Evolutionary conservation across 1,140 invertebrate species (phyloP).

Genomic region (Drosophila ficusphila): DNA sequence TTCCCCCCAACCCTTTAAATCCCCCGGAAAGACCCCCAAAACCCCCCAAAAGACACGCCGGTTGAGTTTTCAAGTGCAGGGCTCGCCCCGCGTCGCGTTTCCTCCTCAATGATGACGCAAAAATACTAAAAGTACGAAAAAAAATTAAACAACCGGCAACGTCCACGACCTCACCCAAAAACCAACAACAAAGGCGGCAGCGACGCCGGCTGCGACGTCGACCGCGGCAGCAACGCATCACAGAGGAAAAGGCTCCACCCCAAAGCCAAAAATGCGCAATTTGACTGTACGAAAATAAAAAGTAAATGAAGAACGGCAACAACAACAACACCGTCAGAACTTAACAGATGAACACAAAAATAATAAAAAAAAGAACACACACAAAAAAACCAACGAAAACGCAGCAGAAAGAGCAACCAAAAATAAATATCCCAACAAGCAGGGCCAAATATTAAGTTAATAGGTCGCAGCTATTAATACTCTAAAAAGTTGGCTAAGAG

Average conservation of each 20-base stretch:
- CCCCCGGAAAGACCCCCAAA: not conserved
- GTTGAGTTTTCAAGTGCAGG: conserved; percentile 80
- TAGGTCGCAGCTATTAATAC: conserved; percentile 45
- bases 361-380: conserved; percentile 29
- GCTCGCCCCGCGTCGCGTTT: conserved; percentile 6
- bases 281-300: conserved; percentile 77
- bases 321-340: conserved; percentile 31
- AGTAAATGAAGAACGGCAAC: conserved; percentile 46
- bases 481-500: conserved; percentile 1
- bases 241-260: conserved; percentile 64
- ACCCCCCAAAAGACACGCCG: conserved; percentile 52
- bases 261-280: conserved; percentile 81
- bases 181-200: conserved; percentile 52
- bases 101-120: conserved; percentile 67
- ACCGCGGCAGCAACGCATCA: conserved; percentile 48
- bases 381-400: conserved; percentile 66
- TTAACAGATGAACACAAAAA: conserved; percentile 45
- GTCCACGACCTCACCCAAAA: conserved; percentile 81
- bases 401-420: conserved; percentile 79
- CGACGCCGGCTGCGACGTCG: conserved; percentile 8
- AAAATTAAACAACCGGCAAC: conserved; percentile 63
- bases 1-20: conserved; percentile 9
- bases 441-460: conserved; percentile 2
- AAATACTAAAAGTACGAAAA: conserved; percentile 54
- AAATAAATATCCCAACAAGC: conserved; percentile 65